Percentiles rank a stretch among this genome's conserved stretches.
Evolutionary conservation across 2,113 vertebrate genomes (phyloP).

Genomic region (Pelodiscus sinensis): DNA sequence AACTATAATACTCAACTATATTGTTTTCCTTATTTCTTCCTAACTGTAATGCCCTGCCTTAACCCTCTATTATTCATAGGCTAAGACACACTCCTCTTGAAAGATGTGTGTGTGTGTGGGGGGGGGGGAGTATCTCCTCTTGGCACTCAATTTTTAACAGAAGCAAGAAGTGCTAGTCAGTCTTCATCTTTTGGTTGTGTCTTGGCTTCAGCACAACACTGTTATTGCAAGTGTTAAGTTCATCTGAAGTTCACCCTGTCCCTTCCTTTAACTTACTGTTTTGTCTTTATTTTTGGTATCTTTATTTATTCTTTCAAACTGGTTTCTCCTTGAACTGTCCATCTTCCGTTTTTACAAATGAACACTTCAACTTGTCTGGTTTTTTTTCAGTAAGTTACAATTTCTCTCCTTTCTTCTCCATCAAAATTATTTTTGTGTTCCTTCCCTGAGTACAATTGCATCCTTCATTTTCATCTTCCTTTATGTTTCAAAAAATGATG

Average conservation of each 20-base stretch:
- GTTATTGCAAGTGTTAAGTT: background rate
- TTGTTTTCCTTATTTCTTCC: background rate
- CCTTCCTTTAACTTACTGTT: background rate
- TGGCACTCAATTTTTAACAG: background rate
- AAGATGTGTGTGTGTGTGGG: background rate
- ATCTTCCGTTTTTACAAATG: background rate
- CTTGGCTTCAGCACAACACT: background rate
- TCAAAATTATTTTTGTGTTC: background rate
- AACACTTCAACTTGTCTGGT: conserved; percentile 9
- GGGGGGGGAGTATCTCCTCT: background rate
- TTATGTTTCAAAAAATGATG: background rate
- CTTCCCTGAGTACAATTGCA: background rate
- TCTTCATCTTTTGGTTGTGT: background rate
- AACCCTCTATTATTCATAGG: background rate
- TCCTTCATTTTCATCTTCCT: background rate
- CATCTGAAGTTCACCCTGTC: background rate
- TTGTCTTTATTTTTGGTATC: conserved; percentile 26
- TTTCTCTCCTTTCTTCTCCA: background rate
- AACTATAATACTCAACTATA: background rate
- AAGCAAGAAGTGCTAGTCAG: background rate
- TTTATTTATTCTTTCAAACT: conserved; percentile 6
- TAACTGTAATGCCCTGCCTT: background rate
- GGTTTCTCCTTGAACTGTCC: conserved; percentile 35
- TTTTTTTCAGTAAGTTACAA: background rate
- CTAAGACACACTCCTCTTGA: background rate